Conservation (phyloP, 2,888 invertebrate genomes). For the Philonicus albiceps region DNA sequence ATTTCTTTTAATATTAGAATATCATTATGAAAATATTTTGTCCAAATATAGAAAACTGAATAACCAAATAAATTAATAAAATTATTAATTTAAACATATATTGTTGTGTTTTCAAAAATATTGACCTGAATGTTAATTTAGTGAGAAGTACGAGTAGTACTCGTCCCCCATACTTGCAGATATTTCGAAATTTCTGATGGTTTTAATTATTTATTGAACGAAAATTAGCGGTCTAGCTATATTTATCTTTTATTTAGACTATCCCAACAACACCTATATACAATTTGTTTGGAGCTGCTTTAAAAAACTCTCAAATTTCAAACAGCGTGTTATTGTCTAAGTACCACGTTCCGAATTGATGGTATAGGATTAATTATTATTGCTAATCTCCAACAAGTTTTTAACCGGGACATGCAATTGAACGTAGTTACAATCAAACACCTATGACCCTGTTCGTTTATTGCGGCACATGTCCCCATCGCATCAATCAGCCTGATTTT, state of each 20-base stretch:
- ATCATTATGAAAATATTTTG: too few relatives aligned
- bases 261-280: neutral
- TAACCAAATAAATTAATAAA: too few relatives aligned
- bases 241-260: neutral
- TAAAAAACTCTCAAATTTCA: neutral
- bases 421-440: neutral
- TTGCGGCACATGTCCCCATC: constrained; percentile 21
- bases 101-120: too few relatives aligned
- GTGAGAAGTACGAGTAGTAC: too few relatives aligned
- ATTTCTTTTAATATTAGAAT: too few relatives aligned
- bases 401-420: neutral
- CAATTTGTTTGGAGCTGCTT: neutral
- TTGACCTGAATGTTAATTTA: too few relatives aligned
- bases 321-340: neutral
- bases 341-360: neutral
- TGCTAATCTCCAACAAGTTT: constrained; percentile 16
- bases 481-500: constrained; percentile 33
- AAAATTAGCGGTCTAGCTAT: neutral
- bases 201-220: neutral
- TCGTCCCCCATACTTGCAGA: too few relatives aligned
- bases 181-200: neutral
- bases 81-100: too few relatives aligned
- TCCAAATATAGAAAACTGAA: too few relatives aligned
- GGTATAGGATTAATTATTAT: neutral
- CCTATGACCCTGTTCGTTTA: neutral